Conservation (phyloP, 1,140 invertebrate genomes). For the Delia radicum region DNA sequence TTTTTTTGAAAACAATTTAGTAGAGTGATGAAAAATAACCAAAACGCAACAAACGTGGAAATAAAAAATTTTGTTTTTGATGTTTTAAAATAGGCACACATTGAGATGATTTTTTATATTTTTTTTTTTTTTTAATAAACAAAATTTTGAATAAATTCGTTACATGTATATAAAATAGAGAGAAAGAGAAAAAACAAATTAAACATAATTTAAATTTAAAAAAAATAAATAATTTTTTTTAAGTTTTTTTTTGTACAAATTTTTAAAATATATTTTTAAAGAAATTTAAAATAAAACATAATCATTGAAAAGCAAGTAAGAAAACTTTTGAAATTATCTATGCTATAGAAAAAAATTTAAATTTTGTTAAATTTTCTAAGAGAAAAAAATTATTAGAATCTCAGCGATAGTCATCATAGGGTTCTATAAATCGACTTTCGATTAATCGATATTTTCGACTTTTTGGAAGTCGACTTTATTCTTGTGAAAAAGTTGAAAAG, state of each 20-base stretch:
- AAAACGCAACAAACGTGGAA: neutral
- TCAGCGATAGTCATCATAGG: no score
- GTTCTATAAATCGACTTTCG: no score
- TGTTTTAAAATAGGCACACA: constrained; percentile 7
- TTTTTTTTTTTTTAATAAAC: neutral
- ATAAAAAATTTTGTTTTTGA: neutral
- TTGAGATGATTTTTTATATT: constrained; percentile 9
- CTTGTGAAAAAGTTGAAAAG: no score
- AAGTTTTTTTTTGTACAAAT: neutral
- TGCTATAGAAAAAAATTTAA: no score
- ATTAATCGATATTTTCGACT: no score
- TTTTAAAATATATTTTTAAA: neutral
- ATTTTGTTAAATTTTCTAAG: no score
- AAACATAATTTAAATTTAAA: neutral
- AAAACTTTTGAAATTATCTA: neutral
- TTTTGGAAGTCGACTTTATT: no score
- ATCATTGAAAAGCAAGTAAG: neutral
- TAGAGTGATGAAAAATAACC: constrained; percentile 8
- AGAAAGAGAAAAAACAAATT: neutral
- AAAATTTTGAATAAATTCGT: neutral
- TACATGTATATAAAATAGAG: constrained; percentile 10
- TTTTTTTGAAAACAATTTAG: constrained; percentile 8
- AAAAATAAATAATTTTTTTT: neutral
- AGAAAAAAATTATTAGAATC: no score
- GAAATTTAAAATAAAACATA: neutral